phyloP scores from a whole-genome alignment of 2,113 vertebrate genomes.

The Cettia cetti region DNA sequence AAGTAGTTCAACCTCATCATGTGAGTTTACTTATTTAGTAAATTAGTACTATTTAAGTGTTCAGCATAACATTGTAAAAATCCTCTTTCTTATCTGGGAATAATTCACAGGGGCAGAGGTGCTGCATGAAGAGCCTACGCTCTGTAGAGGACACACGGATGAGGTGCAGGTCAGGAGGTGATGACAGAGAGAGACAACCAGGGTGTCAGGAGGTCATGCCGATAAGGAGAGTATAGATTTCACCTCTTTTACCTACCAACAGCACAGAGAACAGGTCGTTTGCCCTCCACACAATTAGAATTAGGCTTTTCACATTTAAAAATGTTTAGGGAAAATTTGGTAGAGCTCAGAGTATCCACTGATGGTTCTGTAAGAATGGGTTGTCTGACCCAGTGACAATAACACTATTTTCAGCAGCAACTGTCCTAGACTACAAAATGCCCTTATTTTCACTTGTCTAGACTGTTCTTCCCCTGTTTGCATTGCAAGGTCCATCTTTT shows the following conservation, averaged over 20 bases:
- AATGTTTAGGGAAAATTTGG: neutral
- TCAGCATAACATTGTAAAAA: neutral
- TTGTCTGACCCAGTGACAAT: neutral
- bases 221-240: constrained; percentile 5
- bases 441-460: neutral
- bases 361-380: neutral
- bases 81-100: neutral
- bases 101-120: neutral
- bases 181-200: constrained; percentile 34
- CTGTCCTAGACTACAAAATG: neutral
- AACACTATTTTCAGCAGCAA: neutral
- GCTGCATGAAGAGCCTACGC: neutral
- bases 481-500: neutral
- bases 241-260: neutral
- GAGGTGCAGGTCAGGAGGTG: neutral
- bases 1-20: neutral
- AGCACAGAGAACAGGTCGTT: neutral
- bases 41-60: neutral
- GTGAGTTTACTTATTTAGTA: neutral
- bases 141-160: neutral
- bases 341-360: neutral
- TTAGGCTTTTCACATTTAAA: neutral
- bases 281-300: neutral
- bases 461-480: neutral
- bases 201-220: constrained; percentile 3